Percentiles rank a stretch among this genome's conserved stretches.
phyloP scores from a whole-genome alignment of 2,888 invertebrate species.

The Sminthurides aquaticus region DNA sequence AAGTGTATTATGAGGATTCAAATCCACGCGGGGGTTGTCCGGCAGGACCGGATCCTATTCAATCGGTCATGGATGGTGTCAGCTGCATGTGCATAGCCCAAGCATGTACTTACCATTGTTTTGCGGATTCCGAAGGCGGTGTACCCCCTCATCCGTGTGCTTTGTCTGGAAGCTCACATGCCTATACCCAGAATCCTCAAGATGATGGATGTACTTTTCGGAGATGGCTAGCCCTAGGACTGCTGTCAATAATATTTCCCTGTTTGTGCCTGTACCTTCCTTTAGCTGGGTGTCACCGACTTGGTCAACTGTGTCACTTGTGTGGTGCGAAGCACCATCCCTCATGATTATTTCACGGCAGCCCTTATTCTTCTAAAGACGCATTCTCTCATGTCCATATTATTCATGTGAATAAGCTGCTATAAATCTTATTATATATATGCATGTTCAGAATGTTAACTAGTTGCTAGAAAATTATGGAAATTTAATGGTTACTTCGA shows the following conservation, averaged over 20 bases:
- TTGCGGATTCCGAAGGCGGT: conserved; percentile 83
- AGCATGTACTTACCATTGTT: conserved; percentile 84
- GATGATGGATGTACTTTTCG: conserved; percentile 63
- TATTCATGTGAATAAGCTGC: background rate
- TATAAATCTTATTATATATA: background rate
- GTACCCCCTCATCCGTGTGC: conserved; percentile 68
- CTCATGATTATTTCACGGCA: conserved; percentile 24
- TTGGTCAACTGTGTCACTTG: conserved; percentile 68
- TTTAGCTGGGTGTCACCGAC: conserved; percentile 72
- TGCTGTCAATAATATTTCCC: conserved; percentile 79
- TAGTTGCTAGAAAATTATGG: background rate
- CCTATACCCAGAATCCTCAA: conserved; percentile 13
- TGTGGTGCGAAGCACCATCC: conserved; percentile 71
- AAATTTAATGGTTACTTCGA: background rate
- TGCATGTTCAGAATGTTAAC: background rate
- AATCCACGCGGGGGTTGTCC: conserved; percentile 71
- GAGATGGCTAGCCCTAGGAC: conserved; percentile 77
- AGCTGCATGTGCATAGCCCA: conserved; percentile 59
- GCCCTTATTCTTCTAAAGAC: background rate
- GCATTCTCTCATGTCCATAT: background rate
- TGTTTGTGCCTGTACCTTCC: conserved; percentile 92
- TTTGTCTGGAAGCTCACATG: conserved; percentile 8
- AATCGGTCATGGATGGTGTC: conserved; percentile 69
- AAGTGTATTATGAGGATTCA: conserved; percentile 65
- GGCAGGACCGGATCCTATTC: conserved; percentile 46